phyloP scores from a whole-genome alignment of 2,797 vertebrate species.

The Anniella stebbinsi region DNA sequence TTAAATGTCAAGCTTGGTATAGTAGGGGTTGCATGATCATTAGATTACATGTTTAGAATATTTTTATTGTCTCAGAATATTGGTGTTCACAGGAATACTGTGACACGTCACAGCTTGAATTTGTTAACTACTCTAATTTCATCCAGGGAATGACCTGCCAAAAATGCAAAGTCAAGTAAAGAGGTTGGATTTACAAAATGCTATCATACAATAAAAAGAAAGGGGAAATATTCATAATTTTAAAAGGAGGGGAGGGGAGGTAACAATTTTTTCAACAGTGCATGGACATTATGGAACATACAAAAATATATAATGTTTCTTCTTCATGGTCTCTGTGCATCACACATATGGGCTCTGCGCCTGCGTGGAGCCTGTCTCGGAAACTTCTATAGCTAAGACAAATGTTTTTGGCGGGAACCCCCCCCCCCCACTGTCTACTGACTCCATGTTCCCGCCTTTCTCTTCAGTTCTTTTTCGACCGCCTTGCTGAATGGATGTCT shows the following conservation, averaged over 20 bases:
- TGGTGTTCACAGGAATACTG: neutral
- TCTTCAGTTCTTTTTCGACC: no score
- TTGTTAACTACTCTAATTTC: constrained; percentile 32
- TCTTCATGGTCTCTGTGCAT: no score
- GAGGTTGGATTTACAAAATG: neutral
- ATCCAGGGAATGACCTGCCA: constrained; percentile 49
- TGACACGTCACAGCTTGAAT: constrained; percentile 45
- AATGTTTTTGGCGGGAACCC: no score
- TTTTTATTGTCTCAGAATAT: neutral
- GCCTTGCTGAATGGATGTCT: no score
- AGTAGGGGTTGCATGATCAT: neutral
- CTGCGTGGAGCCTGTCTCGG: no score
- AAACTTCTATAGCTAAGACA: no score
- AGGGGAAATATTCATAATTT: neutral
- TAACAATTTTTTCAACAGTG: constrained; percentile 51
- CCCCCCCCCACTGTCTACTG: no score
- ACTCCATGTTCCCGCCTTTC: no score
- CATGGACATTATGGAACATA: constrained; percentile 55
- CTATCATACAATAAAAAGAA: neutral
- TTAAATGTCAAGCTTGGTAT: neutral
- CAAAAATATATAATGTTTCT: constrained; percentile 57
- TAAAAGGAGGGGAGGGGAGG: neutral
- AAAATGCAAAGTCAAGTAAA: neutral
- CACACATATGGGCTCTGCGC: no score
- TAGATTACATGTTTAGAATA: fast-evolving